Evolutionary conservation across 2,888 invertebrate species (phyloP).

Genomic region (Limnephilus rhombicus): DNA sequence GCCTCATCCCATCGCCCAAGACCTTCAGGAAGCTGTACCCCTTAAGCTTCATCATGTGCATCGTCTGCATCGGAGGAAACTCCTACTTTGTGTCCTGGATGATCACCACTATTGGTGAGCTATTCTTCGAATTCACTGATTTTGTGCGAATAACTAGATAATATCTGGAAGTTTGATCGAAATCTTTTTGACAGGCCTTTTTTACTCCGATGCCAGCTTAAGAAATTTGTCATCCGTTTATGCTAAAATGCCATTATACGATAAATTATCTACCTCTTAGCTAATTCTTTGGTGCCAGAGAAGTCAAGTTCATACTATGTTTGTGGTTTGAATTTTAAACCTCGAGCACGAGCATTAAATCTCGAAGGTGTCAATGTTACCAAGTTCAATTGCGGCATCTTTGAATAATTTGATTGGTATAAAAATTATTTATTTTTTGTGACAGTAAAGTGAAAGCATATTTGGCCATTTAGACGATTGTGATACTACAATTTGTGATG

Average conservation of each 20-base stretch:
- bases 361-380: neutral
- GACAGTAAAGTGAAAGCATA: neutral
- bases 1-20: slow-evolving; percentile 85
- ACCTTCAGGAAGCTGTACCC: slow-evolving; percentile 82
- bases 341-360: too few relatives aligned
- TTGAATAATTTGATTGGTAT: neutral
- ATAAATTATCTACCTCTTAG: too few relatives aligned
- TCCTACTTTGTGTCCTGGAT: slow-evolving; percentile 96
- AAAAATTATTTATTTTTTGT: neutral
- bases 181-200: neutral
- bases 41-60: slow-evolving; percentile 90
- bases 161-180: neutral
- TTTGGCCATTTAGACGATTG: neutral
- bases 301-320: too few relatives aligned
- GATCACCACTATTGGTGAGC: slow-evolving; percentile 89
- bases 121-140: slow-evolving; percentile 19
- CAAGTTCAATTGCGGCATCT: neutral
- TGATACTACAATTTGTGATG: neutral
- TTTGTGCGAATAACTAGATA: neutral
- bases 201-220: neutral
- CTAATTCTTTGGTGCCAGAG: neutral
- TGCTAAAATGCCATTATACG: too few relatives aligned
- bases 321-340: neutral
- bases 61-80: slow-evolving; percentile 90
- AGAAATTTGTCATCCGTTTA: too few relatives aligned